Evolutionary conservation across 2,888 invertebrate genomes (phyloP), one percentile per base, ranked within the genome.

Genomic region (Scaptomyza tumidula): DNA sequence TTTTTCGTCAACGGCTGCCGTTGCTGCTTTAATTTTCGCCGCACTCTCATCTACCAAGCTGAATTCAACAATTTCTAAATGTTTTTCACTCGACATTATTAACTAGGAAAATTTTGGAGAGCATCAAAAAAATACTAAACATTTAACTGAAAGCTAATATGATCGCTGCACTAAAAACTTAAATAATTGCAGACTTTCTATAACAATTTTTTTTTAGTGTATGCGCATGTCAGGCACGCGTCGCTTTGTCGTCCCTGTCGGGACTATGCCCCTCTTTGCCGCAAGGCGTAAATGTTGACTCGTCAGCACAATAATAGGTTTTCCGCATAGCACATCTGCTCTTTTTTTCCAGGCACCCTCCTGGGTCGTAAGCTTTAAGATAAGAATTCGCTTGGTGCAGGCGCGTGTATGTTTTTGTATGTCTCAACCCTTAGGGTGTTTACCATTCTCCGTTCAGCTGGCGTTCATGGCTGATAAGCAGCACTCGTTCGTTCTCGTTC

Each of bases 211-310:
- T 2, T 5, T 16, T 27, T 5, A 44, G 45, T 29, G 14, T 35
- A 35, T 14, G 27, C 82, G 86, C 82, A 78, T 65, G 89, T 65
- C 80, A 64, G 63, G 84, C 89, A 89, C 89, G 82, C 87, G 78
- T 35, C 41, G 50, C 63, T 50, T n/a, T 10, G n/a, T n/a, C n/a
- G n/a, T n/a, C n/a, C 33, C 16, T 16, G 35, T 10, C 31, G 52
- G 41, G 19, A 61, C 27, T n/a, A 16, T 49, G 37, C 41, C 46
- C 44, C 48, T 45, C 61, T 39, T 14, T 27, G 9, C 63, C 56
- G 66, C 53, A 67, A 70, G 77, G 59, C 50, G 71, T 70, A 69
- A 70, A 66, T 78, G 63, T 80, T 67, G 71, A 65, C 68, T 77
- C 82, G 75, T 77, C 74, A 62, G 74, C 71, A 73, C 60, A 59